Evolutionary conservation across 2,113 vertebrate genomes (phyloP).

Genomic region (Equus quagga): DNA sequence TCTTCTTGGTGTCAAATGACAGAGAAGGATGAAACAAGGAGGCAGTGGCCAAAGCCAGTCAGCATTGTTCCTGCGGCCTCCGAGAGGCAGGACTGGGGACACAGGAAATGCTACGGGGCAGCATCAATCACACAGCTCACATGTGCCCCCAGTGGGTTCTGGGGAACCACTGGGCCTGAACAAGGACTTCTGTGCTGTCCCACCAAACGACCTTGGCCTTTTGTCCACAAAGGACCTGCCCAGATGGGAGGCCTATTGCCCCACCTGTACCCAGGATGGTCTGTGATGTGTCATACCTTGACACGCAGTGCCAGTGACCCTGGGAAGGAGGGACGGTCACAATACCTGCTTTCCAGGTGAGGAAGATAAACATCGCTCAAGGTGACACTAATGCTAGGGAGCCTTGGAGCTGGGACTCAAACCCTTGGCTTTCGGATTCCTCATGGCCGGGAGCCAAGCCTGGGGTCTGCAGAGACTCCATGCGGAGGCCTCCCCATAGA

Average conservation of each 20-base stretch:
- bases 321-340: neutral
- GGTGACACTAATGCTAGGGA: neutral
- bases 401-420: neutral
- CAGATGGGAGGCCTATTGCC: neutral
- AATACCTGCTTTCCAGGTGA: neutral
- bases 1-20: neutral
- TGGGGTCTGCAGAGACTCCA: neutral
- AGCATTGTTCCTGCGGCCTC: neutral
- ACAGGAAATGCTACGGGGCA: neutral
- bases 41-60: neutral
- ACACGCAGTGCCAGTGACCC: accelerated
- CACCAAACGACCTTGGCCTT: neutral
- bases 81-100: neutral
- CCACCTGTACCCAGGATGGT: neutral
- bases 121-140: neutral
- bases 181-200: no score
- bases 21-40: neutral
- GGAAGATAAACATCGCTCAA: neutral
- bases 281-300: neutral
- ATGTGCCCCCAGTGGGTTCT: neutral
- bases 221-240: neutral
- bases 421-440: neutral
- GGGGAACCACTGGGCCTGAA: accelerated
- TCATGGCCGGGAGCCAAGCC: neutral
- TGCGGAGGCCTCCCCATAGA: neutral